Evolutionary conservation across 1,140 invertebrate genomes (phyloP), one percentile per base, ranked within the genome.

Genomic region (Drosophila sproati): DNA sequence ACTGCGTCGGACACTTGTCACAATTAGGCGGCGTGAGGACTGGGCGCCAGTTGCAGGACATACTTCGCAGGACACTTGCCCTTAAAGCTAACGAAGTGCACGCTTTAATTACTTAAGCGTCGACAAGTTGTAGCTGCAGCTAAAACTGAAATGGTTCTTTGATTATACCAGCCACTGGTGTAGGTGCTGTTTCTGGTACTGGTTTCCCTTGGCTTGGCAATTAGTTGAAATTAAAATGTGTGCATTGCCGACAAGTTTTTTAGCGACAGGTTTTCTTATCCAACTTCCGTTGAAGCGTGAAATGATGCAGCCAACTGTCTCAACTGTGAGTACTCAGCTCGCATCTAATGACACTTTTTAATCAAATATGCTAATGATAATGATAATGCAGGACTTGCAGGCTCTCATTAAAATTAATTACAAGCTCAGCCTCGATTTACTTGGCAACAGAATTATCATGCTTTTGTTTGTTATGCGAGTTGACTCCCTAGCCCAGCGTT

Each of bases 151-250:
- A n/a, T 12, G 51, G n/a, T 35, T 29, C 28, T n/a, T 29, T 45
- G 28, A 5, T 34, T 10, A 50, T 50, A n/a, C 31, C 37, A 35
- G 43, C 32, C 34, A 43, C 48, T 37, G 29, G n/a, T 50, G 31
- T 39, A 28, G 12, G 10, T 8, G 4, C 32, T 20, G 7, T 35
- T 41, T 35, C 60, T 31, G 29, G n/a, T 31, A 51, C 7, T 55
- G 57, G 10, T 55, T 50, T 48, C 62, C 43, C 32, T 59, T 61
- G 52, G 47, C 75, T 67, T 61, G 66, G 80, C 85, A 89, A 89
- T 90, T 89, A 89, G 86, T 90, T 79, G 86, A 90, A 90, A 89
- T 89, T 90, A 89, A 89, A 89, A 90, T 90, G 75, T 78, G 71
- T 85, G 68, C 52, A 78, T 66, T 64, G 70, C 61, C 73, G 62